These are phyloP conservation scores for Drosophila pseudoobscura DNA, from an alignment of 1,140 invertebrate genomes.

Conservation along the genomic window DNA sequence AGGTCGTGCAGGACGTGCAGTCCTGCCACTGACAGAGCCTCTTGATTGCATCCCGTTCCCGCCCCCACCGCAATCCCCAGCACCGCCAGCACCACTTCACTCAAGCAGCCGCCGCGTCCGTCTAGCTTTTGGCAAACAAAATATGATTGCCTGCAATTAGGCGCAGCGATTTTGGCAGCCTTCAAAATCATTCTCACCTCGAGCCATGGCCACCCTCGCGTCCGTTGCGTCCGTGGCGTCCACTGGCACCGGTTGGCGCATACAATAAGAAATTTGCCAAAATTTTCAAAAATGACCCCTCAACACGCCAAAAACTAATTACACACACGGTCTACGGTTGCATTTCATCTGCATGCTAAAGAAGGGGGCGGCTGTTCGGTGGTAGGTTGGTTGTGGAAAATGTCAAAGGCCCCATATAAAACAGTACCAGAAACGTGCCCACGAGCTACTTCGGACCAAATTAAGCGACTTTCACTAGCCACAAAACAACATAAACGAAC, in stretches of 20 bases:
- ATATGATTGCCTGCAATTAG: constrained; percentile 80
- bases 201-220: neutral
- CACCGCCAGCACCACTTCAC: constrained; percentile 27
- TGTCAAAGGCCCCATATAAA: constrained; percentile 9
- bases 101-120: constrained; percentile 25
- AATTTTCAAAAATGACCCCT: constrained; percentile 69
- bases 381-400: neutral
- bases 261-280: constrained; percentile 79
- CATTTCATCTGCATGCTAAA: constrained; percentile 53
- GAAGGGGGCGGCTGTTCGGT: constrained; percentile 7
- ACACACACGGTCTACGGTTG: constrained; percentile 41
- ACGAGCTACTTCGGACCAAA: too few species aligned
- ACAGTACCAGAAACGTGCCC: too few species aligned
- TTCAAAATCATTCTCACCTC: constrained; percentile 21
- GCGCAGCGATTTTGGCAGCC: constrained; percentile 62
- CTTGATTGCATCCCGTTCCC: constrained; percentile 58
- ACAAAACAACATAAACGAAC: too few species aligned
- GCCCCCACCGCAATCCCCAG: constrained; percentile 4
- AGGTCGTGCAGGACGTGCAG: constrained; percentile 51
- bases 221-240: neutral
- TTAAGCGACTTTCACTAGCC: too few species aligned
- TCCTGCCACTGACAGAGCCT: constrained; percentile 59
- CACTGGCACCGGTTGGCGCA: constrained; percentile 34
- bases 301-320: constrained; percentile 78
- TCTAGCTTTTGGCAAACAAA: constrained; percentile 70